phyloP scores from a whole-genome alignment of 2,888 invertebrate species.

The Heteropelma amictum region DNA sequence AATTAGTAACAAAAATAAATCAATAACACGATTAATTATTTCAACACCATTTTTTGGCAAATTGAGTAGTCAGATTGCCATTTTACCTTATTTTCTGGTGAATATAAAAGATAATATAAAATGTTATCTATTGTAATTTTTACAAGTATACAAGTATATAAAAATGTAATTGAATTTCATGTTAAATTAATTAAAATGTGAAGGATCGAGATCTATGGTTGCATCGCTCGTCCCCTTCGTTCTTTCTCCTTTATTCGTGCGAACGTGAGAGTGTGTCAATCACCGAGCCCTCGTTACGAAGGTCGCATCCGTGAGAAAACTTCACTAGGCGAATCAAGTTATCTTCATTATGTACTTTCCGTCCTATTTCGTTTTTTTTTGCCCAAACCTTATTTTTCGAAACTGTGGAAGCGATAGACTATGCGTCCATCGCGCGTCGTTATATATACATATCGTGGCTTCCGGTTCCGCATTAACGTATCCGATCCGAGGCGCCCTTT shows the following conservation, averaged over 20 bases:
- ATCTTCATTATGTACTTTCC: constrained; percentile 53
- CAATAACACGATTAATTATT: too few species aligned
- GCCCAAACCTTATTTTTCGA: constrained; percentile 47
- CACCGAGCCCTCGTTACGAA: constrained; percentile 41
- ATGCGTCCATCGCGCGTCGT: constrained; percentile 38
- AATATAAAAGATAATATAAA: too few species aligned
- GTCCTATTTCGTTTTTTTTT: constrained; percentile 26
- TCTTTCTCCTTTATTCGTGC: background rate
- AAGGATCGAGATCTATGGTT: background rate
- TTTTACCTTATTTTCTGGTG: too few species aligned
- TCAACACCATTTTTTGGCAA: too few species aligned
- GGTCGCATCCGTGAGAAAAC: constrained; percentile 24
- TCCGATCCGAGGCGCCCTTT: constrained; percentile 34
- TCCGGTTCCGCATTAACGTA: constrained; percentile 67
- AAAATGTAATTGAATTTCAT: too few species aligned
- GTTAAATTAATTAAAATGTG: too few species aligned
- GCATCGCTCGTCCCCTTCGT: background rate
- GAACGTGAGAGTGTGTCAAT: constrained; percentile 14
- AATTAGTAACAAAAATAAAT: too few species aligned
- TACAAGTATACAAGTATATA: too few species aligned
- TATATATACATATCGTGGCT: constrained; percentile 42
- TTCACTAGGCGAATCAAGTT: constrained; percentile 31
- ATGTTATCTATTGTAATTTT: too few species aligned
- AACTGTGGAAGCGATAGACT: constrained; percentile 61
- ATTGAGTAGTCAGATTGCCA: too few species aligned